Conservation (phyloP, 2,797 vertebrate species). For the Bucorvus abyssinicus region DNA sequence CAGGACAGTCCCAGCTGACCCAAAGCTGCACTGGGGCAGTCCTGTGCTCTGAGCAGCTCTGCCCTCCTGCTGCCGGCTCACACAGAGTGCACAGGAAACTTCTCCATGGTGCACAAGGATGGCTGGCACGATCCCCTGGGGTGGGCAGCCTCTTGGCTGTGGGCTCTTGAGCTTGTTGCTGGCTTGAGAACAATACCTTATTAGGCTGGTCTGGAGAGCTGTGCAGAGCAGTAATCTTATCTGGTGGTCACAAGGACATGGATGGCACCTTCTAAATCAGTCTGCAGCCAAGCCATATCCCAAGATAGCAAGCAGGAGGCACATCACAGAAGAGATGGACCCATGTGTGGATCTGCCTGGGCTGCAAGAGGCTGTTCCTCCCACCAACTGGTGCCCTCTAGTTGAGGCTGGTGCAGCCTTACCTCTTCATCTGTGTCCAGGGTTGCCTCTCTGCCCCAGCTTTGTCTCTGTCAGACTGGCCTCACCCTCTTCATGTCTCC, state of each 20-base stretch:
- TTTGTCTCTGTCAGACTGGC: neutral
- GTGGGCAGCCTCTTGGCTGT: neutral
- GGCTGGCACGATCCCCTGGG: neutral
- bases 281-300: slow-evolving; percentile 47
- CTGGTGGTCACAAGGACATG: slow-evolving; percentile 63
- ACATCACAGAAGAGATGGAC: neutral
- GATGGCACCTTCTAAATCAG: slow-evolving; percentile 66
- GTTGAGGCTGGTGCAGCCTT: neutral
- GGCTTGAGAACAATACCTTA: slow-evolving; percentile 48
- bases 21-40: neutral
- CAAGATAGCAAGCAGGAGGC: slow-evolving; percentile 59
- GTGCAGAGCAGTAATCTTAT: slow-evolving; percentile 68
- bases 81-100: neutral
- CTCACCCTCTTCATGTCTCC: neutral
- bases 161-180: neutral
- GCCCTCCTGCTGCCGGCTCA: neutral
- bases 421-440: neutral
- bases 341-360: neutral
- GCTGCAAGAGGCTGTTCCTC: neutral
- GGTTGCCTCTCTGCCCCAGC: neutral
- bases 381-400: neutral
- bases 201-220: slow-evolving; percentile 54
- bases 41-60: neutral
- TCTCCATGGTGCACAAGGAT: neutral
- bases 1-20: neutral